Evolutionary conservation across 2,113 vertebrate genomes (phyloP).

Genomic region (Pedetes capensis): DNA sequence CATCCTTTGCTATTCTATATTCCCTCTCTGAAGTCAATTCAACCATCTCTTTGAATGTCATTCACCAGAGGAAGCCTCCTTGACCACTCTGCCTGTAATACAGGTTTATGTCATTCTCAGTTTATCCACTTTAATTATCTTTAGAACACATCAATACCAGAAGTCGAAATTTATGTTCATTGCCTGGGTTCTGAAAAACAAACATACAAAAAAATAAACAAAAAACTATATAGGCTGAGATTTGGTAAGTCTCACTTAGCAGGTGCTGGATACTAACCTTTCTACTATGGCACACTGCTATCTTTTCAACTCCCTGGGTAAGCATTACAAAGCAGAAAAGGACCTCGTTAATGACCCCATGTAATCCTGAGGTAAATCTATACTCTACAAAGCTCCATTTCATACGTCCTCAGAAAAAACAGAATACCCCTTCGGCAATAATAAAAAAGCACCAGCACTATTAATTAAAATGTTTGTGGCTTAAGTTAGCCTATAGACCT

Average conservation of each 20-base stretch:
- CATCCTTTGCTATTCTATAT: background rate
- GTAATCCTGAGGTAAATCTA: background rate
- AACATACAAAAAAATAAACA: background rate
- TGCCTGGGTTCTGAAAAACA: background rate
- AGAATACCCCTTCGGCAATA: conserved; percentile 42
- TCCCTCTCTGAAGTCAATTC: background rate
- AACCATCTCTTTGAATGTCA: background rate
- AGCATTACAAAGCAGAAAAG: background rate
- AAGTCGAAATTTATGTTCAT: background rate
- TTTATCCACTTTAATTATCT: background rate
- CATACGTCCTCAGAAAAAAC: background rate
- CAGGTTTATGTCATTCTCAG: background rate
- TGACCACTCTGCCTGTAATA: background rate
- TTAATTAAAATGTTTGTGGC: conserved; percentile 62
- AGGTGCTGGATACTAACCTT: background rate
- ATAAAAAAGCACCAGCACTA: conserved; percentile 58
- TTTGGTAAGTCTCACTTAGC: background rate
- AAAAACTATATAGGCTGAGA: background rate
- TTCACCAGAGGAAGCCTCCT: background rate
- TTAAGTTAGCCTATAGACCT: conserved; percentile 48
- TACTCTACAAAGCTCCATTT: background rate
- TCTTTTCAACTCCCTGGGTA: background rate
- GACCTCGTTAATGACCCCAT: background rate
- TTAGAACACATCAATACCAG: background rate
- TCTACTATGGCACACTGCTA: background rate